Percentiles rank a stretch among this genome's conserved stretches.
Evolutionary conservation across 2,888 invertebrate species (phyloP).

Genomic region (Pristionchus mayeri): DNA sequence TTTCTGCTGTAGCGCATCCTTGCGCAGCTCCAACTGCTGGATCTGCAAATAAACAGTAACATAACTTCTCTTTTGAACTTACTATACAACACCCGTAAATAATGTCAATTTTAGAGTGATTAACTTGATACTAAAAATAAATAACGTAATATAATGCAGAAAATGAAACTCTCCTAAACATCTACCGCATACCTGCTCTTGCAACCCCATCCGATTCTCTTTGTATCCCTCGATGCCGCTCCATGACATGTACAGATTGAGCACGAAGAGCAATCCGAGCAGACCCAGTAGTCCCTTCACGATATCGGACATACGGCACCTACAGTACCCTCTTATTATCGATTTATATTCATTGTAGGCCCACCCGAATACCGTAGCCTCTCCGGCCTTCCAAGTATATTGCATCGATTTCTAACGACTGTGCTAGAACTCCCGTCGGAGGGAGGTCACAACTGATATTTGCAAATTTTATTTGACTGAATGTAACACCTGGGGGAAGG

Average conservation of each 20-base stretch:
- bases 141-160: too few relatives aligned
- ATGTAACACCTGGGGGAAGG: background rate
- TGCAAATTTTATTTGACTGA: slow-evolving; percentile 44
- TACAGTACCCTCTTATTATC: background rate
- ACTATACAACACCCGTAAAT: too few relatives aligned
- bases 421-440: too few relatives aligned
- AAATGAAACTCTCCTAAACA: too few relatives aligned
- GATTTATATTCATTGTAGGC: background rate
- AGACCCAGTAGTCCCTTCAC: background rate
- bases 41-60: slow-evolving; percentile 56
- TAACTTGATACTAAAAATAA: too few relatives aligned
- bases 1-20: slow-evolving; percentile 61
- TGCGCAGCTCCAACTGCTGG: slow-evolving; percentile 60
- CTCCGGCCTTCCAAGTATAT: background rate
- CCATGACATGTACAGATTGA: slow-evolving; percentile 58
- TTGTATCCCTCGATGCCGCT: slow-evolving; percentile 62
- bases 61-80: too few relatives aligned
- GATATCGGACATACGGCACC: slow-evolving; percentile 34
- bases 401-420: slow-evolving; percentile 17
- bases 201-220: slow-evolving; percentile 63
- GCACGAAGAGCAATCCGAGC: slow-evolving; percentile 28
- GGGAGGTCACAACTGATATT: slow-evolving; percentile 1
- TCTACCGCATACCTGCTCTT: slow-evolving; percentile 59
- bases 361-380: background rate
- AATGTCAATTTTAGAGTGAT: too few relatives aligned